Conservation (phyloP, 2,888 invertebrate species). For the Oscheius sp. region DNA sequence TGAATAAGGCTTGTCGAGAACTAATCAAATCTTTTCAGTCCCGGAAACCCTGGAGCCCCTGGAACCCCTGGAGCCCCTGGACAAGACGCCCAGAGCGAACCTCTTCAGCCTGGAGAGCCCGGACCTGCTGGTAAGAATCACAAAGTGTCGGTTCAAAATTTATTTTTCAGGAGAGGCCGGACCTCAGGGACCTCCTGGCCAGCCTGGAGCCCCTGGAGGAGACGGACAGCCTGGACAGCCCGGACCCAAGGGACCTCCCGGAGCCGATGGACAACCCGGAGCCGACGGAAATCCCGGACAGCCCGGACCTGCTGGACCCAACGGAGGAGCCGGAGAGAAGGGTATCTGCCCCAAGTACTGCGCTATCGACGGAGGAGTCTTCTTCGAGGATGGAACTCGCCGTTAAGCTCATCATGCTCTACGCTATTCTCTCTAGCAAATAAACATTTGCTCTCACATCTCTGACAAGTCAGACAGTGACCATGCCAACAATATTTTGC, state of each 20-base stretch:
- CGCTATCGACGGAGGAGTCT: constrained; percentile 66
- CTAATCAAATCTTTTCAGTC: too few species aligned
- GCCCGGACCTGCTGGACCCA: constrained; percentile 52
- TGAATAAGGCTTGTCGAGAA: too few species aligned
- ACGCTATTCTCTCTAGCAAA: too few species aligned
- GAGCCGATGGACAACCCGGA: constrained; percentile 53
- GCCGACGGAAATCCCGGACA: constrained; percentile 56
- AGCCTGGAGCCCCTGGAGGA: constrained; percentile 50
- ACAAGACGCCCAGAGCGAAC: constrained; percentile 51
- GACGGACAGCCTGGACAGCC: constrained; percentile 44
- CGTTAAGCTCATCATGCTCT: constrained; percentile 19
- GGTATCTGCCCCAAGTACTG: constrained; percentile 66
- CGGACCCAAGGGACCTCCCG: constrained; percentile 43
- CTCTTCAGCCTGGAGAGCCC: constrained; percentile 55
- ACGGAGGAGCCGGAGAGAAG: constrained; percentile 58
- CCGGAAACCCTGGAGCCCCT: constrained; percentile 63
- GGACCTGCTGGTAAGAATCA: constrained; percentile 45
- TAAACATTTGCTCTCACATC: too few species aligned
- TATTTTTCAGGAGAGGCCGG: constrained; percentile 47
- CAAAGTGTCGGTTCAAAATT: too few species aligned
- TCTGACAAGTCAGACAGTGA: too few species aligned
- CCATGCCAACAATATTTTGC: too few species aligned
- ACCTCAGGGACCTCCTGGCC: constrained; percentile 62
- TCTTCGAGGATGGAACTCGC: constrained; percentile 72
- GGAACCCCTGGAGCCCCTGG: constrained; percentile 62